phyloP scores from a whole-genome alignment of 2,888 invertebrate species.

The Heteromyza rotundicornis region DNA sequence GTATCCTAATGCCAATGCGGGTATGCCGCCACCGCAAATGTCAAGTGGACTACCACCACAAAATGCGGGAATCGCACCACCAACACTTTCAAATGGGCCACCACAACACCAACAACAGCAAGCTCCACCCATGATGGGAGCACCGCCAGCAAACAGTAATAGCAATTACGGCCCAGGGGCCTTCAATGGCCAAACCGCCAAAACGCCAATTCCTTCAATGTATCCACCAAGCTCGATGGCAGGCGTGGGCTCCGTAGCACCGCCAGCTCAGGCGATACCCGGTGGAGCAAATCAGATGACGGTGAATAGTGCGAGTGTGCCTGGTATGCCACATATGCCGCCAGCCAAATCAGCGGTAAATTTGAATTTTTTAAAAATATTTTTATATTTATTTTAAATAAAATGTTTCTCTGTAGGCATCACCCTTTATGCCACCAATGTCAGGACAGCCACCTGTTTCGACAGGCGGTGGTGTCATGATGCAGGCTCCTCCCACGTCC shows the following conservation, averaged over 20 bases:
- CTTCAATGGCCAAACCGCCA: constrained; percentile 26
- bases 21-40: constrained; percentile 27
- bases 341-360: constrained; percentile 44
- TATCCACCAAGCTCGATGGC: constrained; percentile 27
- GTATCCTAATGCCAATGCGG: constrained; percentile 29
- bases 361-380: not conserved
- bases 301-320: constrained; percentile 50
- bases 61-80: constrained; percentile 9
- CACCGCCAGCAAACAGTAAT: constrained; percentile 30
- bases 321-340: constrained; percentile 60
- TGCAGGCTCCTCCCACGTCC: constrained; percentile 15
- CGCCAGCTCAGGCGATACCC: constrained; percentile 42
- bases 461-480: constrained; percentile 1
- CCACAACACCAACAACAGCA: constrained; percentile 27
- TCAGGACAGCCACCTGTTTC: constrained; percentile 31
- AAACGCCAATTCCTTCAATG: constrained; percentile 20
- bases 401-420: constrained; percentile 4
- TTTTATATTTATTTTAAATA: constrained; percentile 6
- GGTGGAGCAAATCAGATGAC: constrained; percentile 53
- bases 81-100: constrained; percentile 22
- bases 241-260: constrained; percentile 15
- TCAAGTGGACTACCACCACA: constrained; percentile 21
- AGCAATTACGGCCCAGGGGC: constrained; percentile 45
- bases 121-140: constrained; percentile 37
- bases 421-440: constrained; percentile 31